Evolutionary conservation across 2,113 vertebrate genomes (phyloP).

Genomic region (Pycnonotus jocosus): DNA sequence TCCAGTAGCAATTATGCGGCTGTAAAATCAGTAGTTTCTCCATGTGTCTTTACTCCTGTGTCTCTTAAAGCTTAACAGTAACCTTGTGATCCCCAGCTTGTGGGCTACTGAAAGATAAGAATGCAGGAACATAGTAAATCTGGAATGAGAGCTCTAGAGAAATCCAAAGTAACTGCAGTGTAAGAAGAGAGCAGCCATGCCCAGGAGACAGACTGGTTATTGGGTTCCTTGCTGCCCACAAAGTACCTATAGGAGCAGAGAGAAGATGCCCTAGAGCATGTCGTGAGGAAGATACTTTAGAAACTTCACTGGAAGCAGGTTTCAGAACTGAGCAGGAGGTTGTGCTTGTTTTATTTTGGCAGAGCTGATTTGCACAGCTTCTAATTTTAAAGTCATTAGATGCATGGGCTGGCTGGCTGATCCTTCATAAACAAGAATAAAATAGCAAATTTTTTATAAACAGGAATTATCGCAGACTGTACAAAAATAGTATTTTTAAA

Average conservation of each 20-base stretch:
- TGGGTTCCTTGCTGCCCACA: neutral
- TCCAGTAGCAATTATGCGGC: conserved; percentile 28
- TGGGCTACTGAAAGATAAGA: neutral
- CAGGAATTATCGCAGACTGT: neutral
- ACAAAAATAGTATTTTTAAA: neutral
- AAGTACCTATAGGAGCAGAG: neutral
- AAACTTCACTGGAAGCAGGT: conserved; percentile 7
- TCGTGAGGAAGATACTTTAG: neutral
- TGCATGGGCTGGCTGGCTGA: conserved; percentile 54
- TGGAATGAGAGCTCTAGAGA: neutral
- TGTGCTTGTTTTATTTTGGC: conserved; percentile 58
- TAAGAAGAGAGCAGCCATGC: conserved; percentile 2
- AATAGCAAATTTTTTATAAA: conserved; percentile 26
- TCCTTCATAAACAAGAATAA: conserved; percentile 61
- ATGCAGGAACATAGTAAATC: neutral
- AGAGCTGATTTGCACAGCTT: conserved; percentile 48
- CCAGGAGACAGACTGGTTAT: neutral
- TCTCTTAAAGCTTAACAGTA: conserved; percentile 32
- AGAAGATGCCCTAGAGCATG: neutral
- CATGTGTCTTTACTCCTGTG: conserved; percentile 23
- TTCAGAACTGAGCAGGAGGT: conserved; percentile 39
- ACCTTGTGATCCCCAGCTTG: neutral
- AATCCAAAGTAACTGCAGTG: neutral
- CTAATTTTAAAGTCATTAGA: conserved; percentile 65
- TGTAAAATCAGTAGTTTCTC: conserved; percentile 45